phyloP scores from a whole-genome alignment of 2,888 invertebrate genomes.

The Agrochola lota region DNA sequence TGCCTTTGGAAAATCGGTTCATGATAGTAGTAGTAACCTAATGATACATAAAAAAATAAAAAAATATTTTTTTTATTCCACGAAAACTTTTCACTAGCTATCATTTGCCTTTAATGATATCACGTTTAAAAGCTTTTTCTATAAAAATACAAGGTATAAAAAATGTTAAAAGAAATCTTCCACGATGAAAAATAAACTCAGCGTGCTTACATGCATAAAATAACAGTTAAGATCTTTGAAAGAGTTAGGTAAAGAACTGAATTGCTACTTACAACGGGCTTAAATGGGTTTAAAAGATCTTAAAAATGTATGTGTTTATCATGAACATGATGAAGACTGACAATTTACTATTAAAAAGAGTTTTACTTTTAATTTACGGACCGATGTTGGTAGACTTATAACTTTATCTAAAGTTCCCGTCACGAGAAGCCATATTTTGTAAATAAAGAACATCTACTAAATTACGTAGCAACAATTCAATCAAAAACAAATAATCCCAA shows the following conservation, averaged over 20 bases:
- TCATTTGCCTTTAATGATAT: neutral
- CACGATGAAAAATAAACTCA: neutral
- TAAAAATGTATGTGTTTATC: slow-evolving; percentile 12
- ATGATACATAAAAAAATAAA: neutral
- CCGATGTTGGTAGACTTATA: neutral
- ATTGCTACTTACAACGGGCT: slow-evolving; percentile 22
- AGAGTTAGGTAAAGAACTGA: slow-evolving; percentile 2
- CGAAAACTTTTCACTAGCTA: neutral
- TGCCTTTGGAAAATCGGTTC: neutral
- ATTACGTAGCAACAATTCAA: too few species aligned
- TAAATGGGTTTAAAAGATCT: slow-evolving; percentile 14
- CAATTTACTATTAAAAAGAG: neutral
- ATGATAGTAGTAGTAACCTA: neutral
- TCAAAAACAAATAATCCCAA: too few species aligned
- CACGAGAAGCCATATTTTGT: too few species aligned
- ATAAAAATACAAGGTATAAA: neutral
- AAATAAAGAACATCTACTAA: too few species aligned
- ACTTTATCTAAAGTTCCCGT: neutral
- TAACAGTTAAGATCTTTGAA: slow-evolving; percentile 25
- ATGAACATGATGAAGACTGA: neutral
- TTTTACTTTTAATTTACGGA: slow-evolving; percentile 2
- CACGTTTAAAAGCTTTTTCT: neutral
- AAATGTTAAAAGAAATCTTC: neutral
- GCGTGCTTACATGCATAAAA: slow-evolving; percentile 33
- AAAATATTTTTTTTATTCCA: neutral